These are phyloP conservation scores for Aldrovandia affinis DNA, from an alignment of 2,797 vertebrate genomes.

Conservation along the genomic window DNA sequence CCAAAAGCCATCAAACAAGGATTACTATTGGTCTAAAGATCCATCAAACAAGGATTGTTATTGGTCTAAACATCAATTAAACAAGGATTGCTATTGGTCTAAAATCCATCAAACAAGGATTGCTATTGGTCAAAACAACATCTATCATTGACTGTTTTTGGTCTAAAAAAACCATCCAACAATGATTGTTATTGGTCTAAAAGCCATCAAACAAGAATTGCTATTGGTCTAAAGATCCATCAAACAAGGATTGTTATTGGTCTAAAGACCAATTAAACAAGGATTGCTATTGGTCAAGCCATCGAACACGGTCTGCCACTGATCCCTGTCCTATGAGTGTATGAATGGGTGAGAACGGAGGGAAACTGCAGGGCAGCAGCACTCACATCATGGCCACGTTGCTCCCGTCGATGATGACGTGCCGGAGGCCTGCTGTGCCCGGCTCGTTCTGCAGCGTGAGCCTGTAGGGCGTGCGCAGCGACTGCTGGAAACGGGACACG, in stretches of 20 bases:
- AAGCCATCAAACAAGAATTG: not conserved
- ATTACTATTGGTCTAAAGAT: too few relatives aligned
- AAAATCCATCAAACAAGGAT: not conserved
- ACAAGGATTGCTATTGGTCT: not conserved
- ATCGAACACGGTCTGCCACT: too few relatives aligned
- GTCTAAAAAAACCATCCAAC: not conserved
- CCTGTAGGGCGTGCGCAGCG: slow-evolving; percentile 84
- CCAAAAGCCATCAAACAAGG: too few relatives aligned
- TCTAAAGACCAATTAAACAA: not conserved
- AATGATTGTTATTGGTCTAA: not conserved
- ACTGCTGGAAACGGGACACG: slow-evolving; percentile 87
- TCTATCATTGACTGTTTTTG: too few relatives aligned
- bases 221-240: not conserved
- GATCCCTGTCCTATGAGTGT: too few relatives aligned
- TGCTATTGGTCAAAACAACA: too few relatives aligned
- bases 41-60: too few relatives aligned
- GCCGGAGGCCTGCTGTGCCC: slow-evolving; percentile 79
- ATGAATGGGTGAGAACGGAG: not conserved
- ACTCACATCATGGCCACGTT: slow-evolving; percentile 98
- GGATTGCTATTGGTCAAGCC: not conserved
- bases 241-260: not conserved
- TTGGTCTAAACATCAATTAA: too few relatives aligned
- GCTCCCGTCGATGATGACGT: slow-evolving; percentile 95
- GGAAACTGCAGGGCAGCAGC: slow-evolving; percentile 2
- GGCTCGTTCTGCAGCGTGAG: slow-evolving; percentile 89